Conservation (phyloP, 92 coral and sea anemone species). For the Porites lobata region DNA sequence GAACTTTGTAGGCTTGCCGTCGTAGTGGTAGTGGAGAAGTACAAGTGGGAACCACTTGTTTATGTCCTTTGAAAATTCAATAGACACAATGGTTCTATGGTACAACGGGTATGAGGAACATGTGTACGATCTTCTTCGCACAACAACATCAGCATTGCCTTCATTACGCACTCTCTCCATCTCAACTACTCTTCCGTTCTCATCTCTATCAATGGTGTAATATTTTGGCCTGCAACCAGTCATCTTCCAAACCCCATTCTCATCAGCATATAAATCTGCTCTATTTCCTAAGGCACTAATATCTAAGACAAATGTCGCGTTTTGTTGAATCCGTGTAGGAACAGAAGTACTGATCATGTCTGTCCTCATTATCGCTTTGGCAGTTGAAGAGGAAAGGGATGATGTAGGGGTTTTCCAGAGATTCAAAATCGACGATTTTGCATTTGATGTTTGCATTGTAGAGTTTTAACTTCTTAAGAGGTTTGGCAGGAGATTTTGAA, state of each 20-base stretch:
- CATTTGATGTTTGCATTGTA: conserved; percentile 36
- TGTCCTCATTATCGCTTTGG: conserved; percentile 41
- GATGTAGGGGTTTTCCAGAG: conserved; percentile 46
- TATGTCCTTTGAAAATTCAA: conserved; percentile 62
- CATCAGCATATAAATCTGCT: conserved; percentile 63
- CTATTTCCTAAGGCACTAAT: conserved; percentile 54
- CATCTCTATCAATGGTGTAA: conserved; percentile 36
- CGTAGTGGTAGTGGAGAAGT: conserved; percentile 50
- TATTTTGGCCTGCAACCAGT: conserved; percentile 58
- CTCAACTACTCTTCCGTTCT: conserved; percentile 13
- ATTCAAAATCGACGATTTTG: conserved; percentile 16
- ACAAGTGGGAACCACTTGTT: conserved; percentile 66
- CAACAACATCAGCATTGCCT: conserved; percentile 60
- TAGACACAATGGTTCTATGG: conserved; percentile 56
- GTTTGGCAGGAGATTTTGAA: conserved; percentile 7
- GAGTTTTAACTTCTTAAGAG: conserved; percentile 11
- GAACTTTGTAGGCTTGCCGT: conserved; percentile 50
- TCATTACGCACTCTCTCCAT: conserved; percentile 26
- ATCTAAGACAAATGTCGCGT: conserved; percentile 60
- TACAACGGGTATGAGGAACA: conserved; percentile 42
- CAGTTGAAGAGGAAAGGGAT: conserved; percentile 57
- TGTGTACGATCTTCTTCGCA: conserved; percentile 57
- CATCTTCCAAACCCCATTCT: conserved; percentile 65
- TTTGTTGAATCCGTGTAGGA: conserved; percentile 60
- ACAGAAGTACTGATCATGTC: conserved; percentile 34